Conservation (phyloP, 2,797 vertebrate species). For the Anguilla obscura region DNA sequence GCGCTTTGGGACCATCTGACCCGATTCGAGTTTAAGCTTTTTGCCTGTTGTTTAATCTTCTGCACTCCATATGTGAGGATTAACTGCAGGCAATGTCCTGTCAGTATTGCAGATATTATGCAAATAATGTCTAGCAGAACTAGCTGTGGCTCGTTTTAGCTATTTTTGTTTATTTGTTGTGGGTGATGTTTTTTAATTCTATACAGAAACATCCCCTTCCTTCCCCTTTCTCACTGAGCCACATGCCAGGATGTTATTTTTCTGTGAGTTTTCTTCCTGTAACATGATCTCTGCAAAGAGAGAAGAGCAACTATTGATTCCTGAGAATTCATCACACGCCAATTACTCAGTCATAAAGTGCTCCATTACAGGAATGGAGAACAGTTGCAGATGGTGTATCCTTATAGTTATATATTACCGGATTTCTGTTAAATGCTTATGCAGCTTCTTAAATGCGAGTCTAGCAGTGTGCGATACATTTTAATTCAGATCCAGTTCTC, state of each 20-base stretch:
- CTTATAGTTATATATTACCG: conserved; percentile 26
- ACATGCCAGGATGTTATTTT: background rate
- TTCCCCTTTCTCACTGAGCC: conserved; percentile 19
- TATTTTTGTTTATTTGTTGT: conserved; percentile 15
- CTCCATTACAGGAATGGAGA: conserved; percentile 40
- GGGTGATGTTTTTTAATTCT: background rate
- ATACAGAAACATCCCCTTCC: conserved; percentile 22
- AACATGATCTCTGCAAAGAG: conserved; percentile 38
- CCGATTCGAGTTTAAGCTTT: conserved; percentile 37
- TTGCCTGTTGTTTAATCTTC: conserved; percentile 45
- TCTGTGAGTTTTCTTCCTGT: conserved; percentile 1
- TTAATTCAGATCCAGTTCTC: conserved; percentile 12
- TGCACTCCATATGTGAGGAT: conserved; percentile 44
- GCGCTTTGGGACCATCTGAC: conserved; percentile 35
- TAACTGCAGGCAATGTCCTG: conserved; percentile 40
- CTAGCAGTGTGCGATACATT: conserved; percentile 21
- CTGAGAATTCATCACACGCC: conserved; percentile 31
- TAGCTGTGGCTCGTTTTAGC: background rate
- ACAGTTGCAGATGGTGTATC: conserved; percentile 16
- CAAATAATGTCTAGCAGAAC: conserved; percentile 30
- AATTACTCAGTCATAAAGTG: conserved; percentile 36
- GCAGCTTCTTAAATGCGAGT: conserved; percentile 13
- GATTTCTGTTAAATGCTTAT: conserved; percentile 29
- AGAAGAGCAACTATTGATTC: conserved; percentile 47
- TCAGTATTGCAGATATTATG: conserved; percentile 31